Evolutionary conservation across 2,888 invertebrate genomes (phyloP).

Genomic region (Dasysyrphus albostriatus): DNA sequence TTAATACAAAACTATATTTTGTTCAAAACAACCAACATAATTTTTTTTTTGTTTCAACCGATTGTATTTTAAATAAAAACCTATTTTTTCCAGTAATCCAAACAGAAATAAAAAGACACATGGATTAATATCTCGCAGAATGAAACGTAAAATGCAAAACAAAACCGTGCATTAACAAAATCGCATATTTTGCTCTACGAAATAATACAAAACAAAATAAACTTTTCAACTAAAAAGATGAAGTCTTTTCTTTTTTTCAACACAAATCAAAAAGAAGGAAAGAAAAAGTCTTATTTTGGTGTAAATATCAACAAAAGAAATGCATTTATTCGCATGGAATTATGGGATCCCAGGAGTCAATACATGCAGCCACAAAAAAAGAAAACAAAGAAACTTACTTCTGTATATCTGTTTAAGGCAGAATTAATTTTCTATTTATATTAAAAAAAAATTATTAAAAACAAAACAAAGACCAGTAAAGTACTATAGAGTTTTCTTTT

Average conservation of each 20-base stretch:
- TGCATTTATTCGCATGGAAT: slow-evolving; percentile 64
- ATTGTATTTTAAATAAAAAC: neutral
- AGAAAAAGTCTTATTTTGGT: slow-evolving; percentile 39
- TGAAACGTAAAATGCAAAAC: slow-evolving; percentile 34
- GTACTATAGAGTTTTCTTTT: slow-evolving; percentile 46
- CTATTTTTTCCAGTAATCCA: slow-evolving; percentile 66
- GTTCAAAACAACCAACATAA: slow-evolving; percentile 7
- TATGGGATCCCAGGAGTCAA: slow-evolving; percentile 51
- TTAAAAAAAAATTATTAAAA: slow-evolving; percentile 13
- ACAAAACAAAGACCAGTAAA: slow-evolving; percentile 53
- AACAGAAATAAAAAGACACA: slow-evolving; percentile 55
- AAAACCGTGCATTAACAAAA: slow-evolving; percentile 12
- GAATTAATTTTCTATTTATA: slow-evolving; percentile 36
- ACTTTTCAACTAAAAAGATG: slow-evolving; percentile 26
- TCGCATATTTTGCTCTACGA: slow-evolving; percentile 47
- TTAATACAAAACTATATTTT: neutral
- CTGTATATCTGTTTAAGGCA: slow-evolving; percentile 26
- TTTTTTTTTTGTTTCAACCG: neutral
- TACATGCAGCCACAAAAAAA: slow-evolving; percentile 47
- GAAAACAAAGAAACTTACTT: slow-evolving; percentile 20
- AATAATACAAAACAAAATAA: slow-evolving; percentile 21
- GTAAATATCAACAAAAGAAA: slow-evolving; percentile 51
- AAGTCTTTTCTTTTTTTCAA: slow-evolving; percentile 22
- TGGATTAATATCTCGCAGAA: slow-evolving; percentile 45
- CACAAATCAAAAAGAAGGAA: slow-evolving; percentile 21